These are phyloP conservation scores for Petrocephalus schoutedeni DNA, from an alignment of 2,797 vertebrate species.

Conservation along the genomic window DNA sequence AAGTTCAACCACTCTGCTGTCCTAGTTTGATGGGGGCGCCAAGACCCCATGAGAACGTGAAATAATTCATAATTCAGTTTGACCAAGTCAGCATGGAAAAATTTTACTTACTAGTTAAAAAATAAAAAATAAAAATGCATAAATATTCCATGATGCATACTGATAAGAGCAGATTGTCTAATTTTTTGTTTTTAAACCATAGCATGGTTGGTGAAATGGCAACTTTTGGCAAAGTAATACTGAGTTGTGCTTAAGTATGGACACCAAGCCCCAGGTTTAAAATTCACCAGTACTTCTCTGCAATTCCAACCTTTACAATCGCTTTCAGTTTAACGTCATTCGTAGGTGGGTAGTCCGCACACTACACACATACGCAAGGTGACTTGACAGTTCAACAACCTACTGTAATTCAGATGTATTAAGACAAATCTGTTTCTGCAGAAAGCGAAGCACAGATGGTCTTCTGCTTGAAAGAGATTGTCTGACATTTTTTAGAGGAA, in stretches of 20 bases:
- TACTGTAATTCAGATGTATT: not conserved
- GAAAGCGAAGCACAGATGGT: not conserved
- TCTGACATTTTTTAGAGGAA: not conserved
- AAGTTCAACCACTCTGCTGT: not conserved
- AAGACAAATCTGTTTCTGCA: not conserved
- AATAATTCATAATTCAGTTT: not conserved
- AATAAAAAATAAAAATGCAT: not conserved
- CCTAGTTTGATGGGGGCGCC: not conserved
- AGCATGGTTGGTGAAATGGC: not conserved
- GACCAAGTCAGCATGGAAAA: not conserved
- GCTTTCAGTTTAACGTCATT: not conserved
- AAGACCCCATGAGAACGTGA: not conserved
- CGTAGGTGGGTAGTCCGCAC: not conserved
- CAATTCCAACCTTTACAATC: not conserved
- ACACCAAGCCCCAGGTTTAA: not conserved
- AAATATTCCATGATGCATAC: conserved; percentile 1
- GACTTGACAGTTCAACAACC: not conserved
- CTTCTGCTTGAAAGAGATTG: not conserved
- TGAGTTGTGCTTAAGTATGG: not conserved
- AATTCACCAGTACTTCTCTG: not conserved
- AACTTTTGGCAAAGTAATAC: conserved; percentile 7
- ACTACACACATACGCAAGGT: not conserved
- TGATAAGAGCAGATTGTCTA: not conserved
- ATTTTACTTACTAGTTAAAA: not conserved
- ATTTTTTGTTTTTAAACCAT: not conserved